Evolutionary conservation across 2,113 vertebrate species (phyloP).

Genomic region (Hippocampus zosterae): DNA sequence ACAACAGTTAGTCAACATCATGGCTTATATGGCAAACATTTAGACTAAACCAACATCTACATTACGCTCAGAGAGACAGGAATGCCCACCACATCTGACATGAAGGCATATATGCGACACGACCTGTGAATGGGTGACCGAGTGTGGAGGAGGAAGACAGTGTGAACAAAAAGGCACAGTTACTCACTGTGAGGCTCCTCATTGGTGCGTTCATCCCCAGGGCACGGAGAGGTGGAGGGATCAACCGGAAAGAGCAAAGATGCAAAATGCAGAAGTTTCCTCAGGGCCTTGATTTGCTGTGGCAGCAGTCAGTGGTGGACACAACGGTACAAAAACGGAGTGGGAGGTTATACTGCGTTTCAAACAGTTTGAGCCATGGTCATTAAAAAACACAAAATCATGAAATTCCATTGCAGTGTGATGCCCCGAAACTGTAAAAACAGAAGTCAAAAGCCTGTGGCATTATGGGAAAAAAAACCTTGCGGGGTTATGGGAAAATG

Average conservation of each 20-base stretch:
- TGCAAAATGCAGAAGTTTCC: slow-evolving; percentile 46
- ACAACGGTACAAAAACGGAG: slow-evolving; percentile 20
- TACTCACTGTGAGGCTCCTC: slow-evolving; percentile 83
- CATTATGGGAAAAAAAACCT: too few species aligned
- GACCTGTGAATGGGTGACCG: slow-evolving; percentile 59
- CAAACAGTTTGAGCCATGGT: not conserved
- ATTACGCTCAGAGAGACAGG: slow-evolving; percentile 71
- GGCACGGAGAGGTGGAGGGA: slow-evolving; percentile 66
- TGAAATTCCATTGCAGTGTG: not conserved
- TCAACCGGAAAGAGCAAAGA: slow-evolving; percentile 62
- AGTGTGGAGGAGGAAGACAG: slow-evolving; percentile 63
- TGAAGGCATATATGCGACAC: slow-evolving; percentile 76
- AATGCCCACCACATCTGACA: slow-evolving; percentile 77
- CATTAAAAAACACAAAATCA: not conserved
- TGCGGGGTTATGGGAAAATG: too few species aligned
- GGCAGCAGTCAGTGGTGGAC: slow-evolving; percentile 40
- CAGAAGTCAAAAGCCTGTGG: too few species aligned
- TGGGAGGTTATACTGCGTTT: not conserved
- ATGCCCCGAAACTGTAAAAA: too few species aligned
- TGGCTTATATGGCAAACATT: slow-evolving; percentile 77
- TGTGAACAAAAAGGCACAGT: slow-evolving; percentile 35
- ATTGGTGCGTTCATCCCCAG: slow-evolving; percentile 82
- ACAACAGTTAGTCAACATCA: slow-evolving; percentile 81
- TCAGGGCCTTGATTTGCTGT: slow-evolving; percentile 48
- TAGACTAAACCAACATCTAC: slow-evolving; percentile 70